A percentile compares a stretch with the other conserved stretches of the same genome.
phyloP scores from a whole-genome alignment of 2,113 vertebrate genomes.

The Bucco capensis region DNA sequence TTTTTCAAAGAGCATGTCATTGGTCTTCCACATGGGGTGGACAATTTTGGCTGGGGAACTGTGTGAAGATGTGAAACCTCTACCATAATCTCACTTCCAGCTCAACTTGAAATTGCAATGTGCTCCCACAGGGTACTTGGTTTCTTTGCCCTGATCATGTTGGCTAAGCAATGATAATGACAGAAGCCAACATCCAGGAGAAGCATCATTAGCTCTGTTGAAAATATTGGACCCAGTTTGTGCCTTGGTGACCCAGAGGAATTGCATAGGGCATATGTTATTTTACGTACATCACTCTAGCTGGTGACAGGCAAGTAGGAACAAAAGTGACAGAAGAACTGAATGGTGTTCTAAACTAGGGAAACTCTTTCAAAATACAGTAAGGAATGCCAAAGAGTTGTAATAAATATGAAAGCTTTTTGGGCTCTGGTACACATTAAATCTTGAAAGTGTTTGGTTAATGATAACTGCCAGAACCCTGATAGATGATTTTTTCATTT shows the following conservation, averaged over 20 bases:
- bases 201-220: neutral
- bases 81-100: neutral
- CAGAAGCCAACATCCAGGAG: neutral
- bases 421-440: neutral
- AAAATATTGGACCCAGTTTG: neutral
- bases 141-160: neutral
- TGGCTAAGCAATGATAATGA: neutral
- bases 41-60: neutral
- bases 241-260: neutral
- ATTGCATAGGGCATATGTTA: neutral
- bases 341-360: neutral
- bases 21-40: neutral
- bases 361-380: neutral
- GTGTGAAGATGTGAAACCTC: neutral
- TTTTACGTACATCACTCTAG: neutral
- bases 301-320: neutral
- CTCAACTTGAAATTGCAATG: neutral
- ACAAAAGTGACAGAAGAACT: neutral
- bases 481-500: neutral
- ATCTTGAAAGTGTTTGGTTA: conserved; percentile 11
- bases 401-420: conserved; percentile 7
- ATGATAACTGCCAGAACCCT: neutral
- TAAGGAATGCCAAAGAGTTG: neutral
- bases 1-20: neutral
- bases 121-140: neutral